Evolutionary conservation across 1,140 invertebrate species (phyloP).

Genomic region (Drosophila azteca): DNA sequence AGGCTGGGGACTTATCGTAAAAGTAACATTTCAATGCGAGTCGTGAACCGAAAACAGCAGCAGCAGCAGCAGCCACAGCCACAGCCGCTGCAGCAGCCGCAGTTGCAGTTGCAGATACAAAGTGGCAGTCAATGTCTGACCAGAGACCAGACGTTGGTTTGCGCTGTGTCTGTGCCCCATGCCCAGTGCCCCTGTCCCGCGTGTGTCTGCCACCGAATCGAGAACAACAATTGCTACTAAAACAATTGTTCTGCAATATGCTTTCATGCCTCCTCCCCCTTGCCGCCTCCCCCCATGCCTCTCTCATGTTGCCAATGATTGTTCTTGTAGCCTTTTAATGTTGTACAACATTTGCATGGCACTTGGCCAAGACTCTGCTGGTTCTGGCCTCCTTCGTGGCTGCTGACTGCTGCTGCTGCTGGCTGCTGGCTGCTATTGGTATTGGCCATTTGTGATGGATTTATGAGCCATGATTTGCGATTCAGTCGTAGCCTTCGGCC

Average conservation of each 20-base stretch:
- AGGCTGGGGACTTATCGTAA: slow-evolving; percentile 21
- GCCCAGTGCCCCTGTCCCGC: too few species aligned
- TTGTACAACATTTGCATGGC: slow-evolving; percentile 80
- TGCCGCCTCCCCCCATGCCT: slow-evolving; percentile 15
- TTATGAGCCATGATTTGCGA: slow-evolving; percentile 76
- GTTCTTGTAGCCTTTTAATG: slow-evolving; percentile 77
- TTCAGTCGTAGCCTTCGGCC: slow-evolving; percentile 72
- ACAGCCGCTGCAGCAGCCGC: slow-evolving; percentile 1
- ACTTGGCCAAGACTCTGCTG: slow-evolving; percentile 56
- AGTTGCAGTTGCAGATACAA: background rate
- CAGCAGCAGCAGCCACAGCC: slow-evolving; percentile 1
- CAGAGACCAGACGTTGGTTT: slow-evolving; percentile 7
- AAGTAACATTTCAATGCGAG: slow-evolving; percentile 58
- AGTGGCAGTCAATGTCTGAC: slow-evolving; percentile 8
- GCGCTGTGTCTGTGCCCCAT: too few species aligned
- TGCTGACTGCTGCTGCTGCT: too few species aligned
- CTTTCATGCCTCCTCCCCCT: background rate
- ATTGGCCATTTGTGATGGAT: slow-evolving; percentile 65
- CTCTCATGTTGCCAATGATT: slow-evolving; percentile 58
- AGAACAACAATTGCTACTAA: slow-evolving; percentile 63
- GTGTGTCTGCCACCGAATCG: slow-evolving; percentile 12
- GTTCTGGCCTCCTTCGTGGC: slow-evolving; percentile 6
- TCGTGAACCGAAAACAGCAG: slow-evolving; percentile 42
- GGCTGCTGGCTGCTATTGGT: slow-evolving; percentile 2
- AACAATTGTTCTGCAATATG: slow-evolving; percentile 71